These are phyloP conservation scores for Conops quadrifasciatus DNA, from an alignment of 2,888 invertebrate genomes.

Conservation along the genomic window DNA sequence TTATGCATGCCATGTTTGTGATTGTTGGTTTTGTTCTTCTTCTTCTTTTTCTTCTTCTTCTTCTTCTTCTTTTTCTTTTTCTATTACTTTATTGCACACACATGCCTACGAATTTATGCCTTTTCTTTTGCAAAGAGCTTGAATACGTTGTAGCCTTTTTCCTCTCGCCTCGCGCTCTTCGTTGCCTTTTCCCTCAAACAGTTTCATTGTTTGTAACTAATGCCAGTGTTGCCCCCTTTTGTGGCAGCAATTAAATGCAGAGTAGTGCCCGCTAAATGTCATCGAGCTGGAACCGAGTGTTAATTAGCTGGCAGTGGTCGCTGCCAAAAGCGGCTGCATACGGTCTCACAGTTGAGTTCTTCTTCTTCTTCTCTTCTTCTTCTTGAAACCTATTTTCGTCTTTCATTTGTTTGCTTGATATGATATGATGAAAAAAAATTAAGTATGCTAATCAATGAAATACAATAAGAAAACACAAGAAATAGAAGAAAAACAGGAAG, in stretches of 20 bases:
- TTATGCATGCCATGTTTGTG: not conserved
- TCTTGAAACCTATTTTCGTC: not conserved
- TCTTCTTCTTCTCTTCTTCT: not conserved
- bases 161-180: not conserved
- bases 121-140: not conserved
- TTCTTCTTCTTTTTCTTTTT: not conserved
- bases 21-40: too few species aligned
- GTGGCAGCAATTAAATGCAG: slow-evolving; percentile 24
- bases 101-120: not conserved
- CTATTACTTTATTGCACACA: not conserved
- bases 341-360: not conserved
- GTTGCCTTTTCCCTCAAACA: not conserved
- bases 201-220: not conserved
- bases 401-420: not conserved
- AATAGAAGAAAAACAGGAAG: not conserved
- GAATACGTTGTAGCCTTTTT: not conserved
- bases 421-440: not conserved
- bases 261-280: slow-evolving; percentile 21
- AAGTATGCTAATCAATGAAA: slow-evolving; percentile 18
- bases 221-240: slow-evolving; percentile 12
- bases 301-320: slow-evolving; percentile 28
- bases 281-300: slow-evolving; percentile 36
- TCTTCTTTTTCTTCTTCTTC: not conserved
- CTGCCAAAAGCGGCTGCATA: not conserved
- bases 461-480: not conserved